These are phyloP conservation scores for Saccostrea glomerata DNA, from an alignment of 1,140 invertebrate genomes.

Conservation along the genomic window DNA sequence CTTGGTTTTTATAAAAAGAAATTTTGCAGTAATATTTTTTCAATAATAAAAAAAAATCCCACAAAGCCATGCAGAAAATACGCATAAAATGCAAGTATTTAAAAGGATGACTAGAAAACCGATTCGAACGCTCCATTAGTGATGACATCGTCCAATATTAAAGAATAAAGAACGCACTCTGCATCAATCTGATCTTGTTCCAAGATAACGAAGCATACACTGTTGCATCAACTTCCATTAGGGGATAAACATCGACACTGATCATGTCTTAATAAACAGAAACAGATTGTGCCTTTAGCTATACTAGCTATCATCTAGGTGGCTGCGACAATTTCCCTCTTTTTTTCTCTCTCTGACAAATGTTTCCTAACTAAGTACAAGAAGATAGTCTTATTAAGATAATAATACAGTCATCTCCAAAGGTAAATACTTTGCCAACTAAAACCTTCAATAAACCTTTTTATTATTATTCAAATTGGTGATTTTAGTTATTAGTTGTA, in stretches of 20 bases:
- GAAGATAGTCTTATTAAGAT: too few species aligned
- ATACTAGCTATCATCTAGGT: neutral
- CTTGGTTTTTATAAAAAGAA: neutral
- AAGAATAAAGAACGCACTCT: slow-evolving; percentile 15
- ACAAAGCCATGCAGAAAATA: neutral
- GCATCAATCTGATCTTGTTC: neutral
- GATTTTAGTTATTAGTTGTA: too few species aligned
- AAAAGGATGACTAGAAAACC: slow-evolving; percentile 6
- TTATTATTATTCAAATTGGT: too few species aligned
- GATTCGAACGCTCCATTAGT: slow-evolving; percentile 16
- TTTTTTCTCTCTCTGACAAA: neutral
- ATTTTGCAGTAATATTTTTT: neutral
- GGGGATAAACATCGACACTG: slow-evolving; percentile 8
- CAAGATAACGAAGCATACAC: neutral
- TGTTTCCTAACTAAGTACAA: too few species aligned
- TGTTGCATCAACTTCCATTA: slow-evolving; percentile 31
- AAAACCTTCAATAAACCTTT: too few species aligned
- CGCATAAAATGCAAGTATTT: slow-evolving; percentile 18
- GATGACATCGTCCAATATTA: slow-evolving; percentile 22
- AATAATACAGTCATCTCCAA: too few species aligned
- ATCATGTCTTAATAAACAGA: slow-evolving; percentile 25
- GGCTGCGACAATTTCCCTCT: neutral
- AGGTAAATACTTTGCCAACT: too few species aligned
- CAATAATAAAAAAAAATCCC: neutral
- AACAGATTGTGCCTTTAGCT: neutral